A percentile compares a stretch with the other conserved stretches of the same genome.
These are phyloP conservation scores for Leptura quadrifasciata DNA, from an alignment of 2,888 invertebrate species.

Conservation along the genomic window DNA sequence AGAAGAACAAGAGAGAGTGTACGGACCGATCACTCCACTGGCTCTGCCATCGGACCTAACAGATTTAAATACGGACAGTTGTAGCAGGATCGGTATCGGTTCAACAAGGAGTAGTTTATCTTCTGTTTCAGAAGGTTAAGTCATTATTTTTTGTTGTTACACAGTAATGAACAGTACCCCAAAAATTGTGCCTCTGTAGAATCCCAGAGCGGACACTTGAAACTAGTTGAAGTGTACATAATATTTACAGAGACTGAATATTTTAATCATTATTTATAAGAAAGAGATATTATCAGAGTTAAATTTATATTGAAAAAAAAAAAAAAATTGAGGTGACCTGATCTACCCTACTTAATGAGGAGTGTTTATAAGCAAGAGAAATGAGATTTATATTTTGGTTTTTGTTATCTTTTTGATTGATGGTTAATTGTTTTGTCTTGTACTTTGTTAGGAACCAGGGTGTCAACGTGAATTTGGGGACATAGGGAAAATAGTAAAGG, in stretches of 20 bases:
- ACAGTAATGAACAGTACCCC: conserved; percentile 31
- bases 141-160: conserved; percentile 41
- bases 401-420: conserved; percentile 44
- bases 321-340: conserved; percentile 45
- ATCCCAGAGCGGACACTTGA: conserved; percentile 47
- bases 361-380: conserved; percentile 33
- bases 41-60: conserved; percentile 77
- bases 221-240: conserved; percentile 60
- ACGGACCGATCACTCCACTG: conserved; percentile 78
- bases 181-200: conserved; percentile 56
- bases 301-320: conserved; percentile 36
- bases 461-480: conserved; percentile 32
- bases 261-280: conserved; percentile 55
- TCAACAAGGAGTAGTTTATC: conserved; percentile 79
- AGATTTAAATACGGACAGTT: conserved; percentile 72
- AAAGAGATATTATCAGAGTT: conserved; percentile 14
- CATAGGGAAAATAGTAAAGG: conserved; percentile 31
- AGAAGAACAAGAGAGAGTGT: conserved; percentile 91
- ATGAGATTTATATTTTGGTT: conserved; percentile 36
- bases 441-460: conserved; percentile 29
- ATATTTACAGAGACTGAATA: conserved; percentile 66
- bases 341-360: conserved; percentile 45
- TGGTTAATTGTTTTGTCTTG: conserved; percentile 37
- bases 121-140: conserved; percentile 69
- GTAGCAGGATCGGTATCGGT: conserved; percentile 74